A percentile compares a stretch with the other conserved stretches of the same genome.
Evolutionary conservation across 2,888 invertebrate species (phyloP).

Genomic region (Eurytoma adleriae): DNA sequence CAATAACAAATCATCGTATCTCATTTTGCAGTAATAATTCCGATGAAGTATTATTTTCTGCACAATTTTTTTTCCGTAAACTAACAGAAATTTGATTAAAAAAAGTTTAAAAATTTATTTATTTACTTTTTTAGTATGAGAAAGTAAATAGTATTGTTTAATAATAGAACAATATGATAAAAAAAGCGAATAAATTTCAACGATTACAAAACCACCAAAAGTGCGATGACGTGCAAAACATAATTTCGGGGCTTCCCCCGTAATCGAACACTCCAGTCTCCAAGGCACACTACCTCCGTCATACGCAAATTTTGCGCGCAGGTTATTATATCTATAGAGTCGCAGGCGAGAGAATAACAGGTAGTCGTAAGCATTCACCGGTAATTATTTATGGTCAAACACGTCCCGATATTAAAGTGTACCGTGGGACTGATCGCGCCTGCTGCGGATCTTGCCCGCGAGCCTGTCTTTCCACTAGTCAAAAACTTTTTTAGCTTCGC

Average conservation of each 20-base stretch:
- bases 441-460: neutral
- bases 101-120: too few relatives aligned
- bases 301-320: neutral
- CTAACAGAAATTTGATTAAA: too few relatives aligned
- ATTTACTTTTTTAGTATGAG: too few relatives aligned
- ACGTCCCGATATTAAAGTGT: conserved; percentile 65
- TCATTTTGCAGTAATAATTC: neutral
- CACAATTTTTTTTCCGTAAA: too few relatives aligned
- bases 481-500: too few relatives aligned
- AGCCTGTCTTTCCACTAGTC: too few relatives aligned
- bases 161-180: too few relatives aligned
- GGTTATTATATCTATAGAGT: neutral
- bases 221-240: neutral
- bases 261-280: neutral
- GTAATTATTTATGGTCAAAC: conserved; percentile 69
- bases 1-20: neutral
- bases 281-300: too few relatives aligned
- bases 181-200: too few relatives aligned
- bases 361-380: conserved; percentile 65
- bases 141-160: too few relatives aligned
- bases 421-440: conserved; percentile 65
- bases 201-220: too few relatives aligned
- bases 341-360: conserved; percentile 56
- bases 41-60: too few relatives aligned
- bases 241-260: conserved; percentile 10